Base-by-base conservation (phyloP, 1,140 invertebrate genomes). In the Drosophila melanica region DNA sequence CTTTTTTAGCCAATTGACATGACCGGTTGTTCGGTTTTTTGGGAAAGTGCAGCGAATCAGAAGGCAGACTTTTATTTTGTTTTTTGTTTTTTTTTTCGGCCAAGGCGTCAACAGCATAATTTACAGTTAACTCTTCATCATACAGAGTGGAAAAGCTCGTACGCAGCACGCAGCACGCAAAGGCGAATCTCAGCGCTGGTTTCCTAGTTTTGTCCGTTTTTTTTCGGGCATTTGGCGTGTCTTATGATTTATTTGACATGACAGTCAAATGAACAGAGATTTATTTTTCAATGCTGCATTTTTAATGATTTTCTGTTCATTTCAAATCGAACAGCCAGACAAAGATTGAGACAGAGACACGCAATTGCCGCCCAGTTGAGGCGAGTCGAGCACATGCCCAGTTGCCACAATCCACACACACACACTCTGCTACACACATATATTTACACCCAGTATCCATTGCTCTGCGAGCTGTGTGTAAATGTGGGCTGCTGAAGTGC, bases 171-270 rank as follows among this genome's bases (percentile, higher is more conserved):
- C 51, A 55, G 72, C 80, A 82, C 80, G 80, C 80, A 82, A 75
- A 72, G 48, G 63, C 39, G 72, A 67, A 64, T 69, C 33, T n/a
- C 48, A 47, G 55, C 10, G 45, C 47, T 33, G 45, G 58, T 69
- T 76, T 73, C 68, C 55, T 62, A 57, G 44, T 64, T 62, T 8
- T 55, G 0, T 47, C 42, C 16, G 30, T 37, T 44, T 63, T 53
- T 53, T 76, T 73, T 73, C 41, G 76, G 64, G 30, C 53, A 78
- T 77, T 81, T 81, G 74, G 70, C 81, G 82, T 85, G 81, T 81
- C 70, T 51, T 85, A 85, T 85, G 81, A 85, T 85, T 85, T 85
- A 85, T 85, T 87, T 85, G 81, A 85, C 82, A 81, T 75, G 81
- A 87, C 81, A 85, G 78, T 77, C 81, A 81, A 85, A 54, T 77